Conservation (phyloP, 35 echinoderm and acorn worm genomes). For the Anneissia japonica region DNA sequence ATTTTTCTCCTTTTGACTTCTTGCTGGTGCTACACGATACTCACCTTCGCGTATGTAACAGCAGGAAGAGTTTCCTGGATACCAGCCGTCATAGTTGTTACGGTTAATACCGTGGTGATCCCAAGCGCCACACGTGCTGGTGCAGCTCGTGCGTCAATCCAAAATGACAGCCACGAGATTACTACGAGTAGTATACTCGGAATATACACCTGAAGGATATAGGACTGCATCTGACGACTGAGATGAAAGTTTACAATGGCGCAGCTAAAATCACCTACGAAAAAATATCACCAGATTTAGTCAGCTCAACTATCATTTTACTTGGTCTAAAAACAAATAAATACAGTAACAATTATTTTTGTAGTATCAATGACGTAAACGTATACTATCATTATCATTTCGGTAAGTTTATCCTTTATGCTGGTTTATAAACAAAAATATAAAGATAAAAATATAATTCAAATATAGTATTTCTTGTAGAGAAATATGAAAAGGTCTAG, state of each 20-base stretch:
- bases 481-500: too few species aligned
- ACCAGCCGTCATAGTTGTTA: constrained; percentile 64
- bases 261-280: constrained; percentile 37
- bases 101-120: constrained; percentile 62
- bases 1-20: too few species aligned
- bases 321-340: too few species aligned
- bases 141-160: constrained; percentile 58
- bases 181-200: constrained; percentile 45
- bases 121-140: constrained; percentile 54
- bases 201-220: constrained; percentile 57
- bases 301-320: too few species aligned
- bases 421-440: too few species aligned
- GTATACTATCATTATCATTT: too few species aligned
- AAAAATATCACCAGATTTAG: not conserved
- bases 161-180: constrained; percentile 66
- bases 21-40: too few species aligned
- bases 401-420: too few species aligned
- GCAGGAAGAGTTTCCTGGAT: constrained; percentile 56
- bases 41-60: constrained; percentile 58
- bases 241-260: constrained; percentile 30
- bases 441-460: too few species aligned
- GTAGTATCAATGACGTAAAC: too few species aligned
- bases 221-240: constrained; percentile 55
- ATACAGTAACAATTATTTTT: not conserved
- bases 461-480: too few species aligned